Base-by-base conservation (phyloP, 2,113 vertebrate species). In the Colaptes auratus region DNA sequence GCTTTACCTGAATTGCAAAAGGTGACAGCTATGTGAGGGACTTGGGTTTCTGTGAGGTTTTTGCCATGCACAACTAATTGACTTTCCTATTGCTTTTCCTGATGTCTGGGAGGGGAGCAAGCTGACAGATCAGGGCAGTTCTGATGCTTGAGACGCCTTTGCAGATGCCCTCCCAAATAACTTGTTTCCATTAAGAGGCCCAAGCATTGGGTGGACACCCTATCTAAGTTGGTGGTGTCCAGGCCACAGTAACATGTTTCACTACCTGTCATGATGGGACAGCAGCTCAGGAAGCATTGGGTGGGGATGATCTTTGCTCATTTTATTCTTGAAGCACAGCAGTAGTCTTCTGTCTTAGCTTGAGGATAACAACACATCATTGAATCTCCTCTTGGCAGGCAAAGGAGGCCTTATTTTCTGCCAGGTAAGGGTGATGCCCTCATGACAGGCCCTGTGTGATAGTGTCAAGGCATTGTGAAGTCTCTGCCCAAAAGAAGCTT, bases 131-230 rank as follows among this genome's bases (percentile, higher is more conserved):
- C n/a, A 59, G 70, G 88, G 48, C 42, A 89, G 58, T 55, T 85
- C n/a, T 78, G 75, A 2, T 44, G 39, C 33, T 56, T 56, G 27
- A 61, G 80, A 36, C 5, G 3, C 15, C 53, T 46, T 27, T 60
- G 58, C 42, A 39, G 65, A 7, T 60, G 33, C 61, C 56, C 31
- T 2, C 60, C 77, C 39, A 44, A 28, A 27, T 10, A 8, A 14
- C 48, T 63, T 1, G 0, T 28, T 82, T 46, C 42, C 7, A 1
- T 2, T 53, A 17, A 11, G 33, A 31, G 58, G 48, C 17, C 31
- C 31, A 39, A 27, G 30, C 10, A 6, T 48, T 59, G 31, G 12
- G 44, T 59, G 69, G 27, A 82, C 21, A 7, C 23, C 52, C 31
- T 30, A 18, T 24, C 17, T 13, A 4, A 21, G 35, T 7, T 65